Evolutionary conservation across 2,888 invertebrate species (phyloP).

Genomic region (Orthosia cruda): DNA sequence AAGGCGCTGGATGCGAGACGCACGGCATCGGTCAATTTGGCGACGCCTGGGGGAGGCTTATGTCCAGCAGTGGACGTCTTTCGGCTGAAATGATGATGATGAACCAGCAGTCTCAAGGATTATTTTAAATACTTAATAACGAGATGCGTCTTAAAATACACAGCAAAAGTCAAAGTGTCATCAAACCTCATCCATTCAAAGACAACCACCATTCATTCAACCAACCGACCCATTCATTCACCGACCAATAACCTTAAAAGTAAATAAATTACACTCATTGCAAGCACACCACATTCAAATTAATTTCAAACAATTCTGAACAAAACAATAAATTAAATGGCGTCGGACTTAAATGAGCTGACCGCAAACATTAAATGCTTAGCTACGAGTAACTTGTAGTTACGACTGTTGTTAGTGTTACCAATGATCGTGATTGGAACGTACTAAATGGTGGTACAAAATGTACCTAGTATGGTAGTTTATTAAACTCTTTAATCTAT

Average conservation of each 20-base stretch:
- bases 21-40: no score
- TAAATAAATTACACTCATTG: slow-evolving; percentile 38
- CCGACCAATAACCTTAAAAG: slow-evolving; percentile 24
- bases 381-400: slow-evolving; percentile 55
- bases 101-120: no score
- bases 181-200: neutral
- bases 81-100: no score
- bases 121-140: neutral
- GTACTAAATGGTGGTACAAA: neutral
- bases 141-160: neutral
- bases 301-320: slow-evolving; percentile 52
- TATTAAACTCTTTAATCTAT: neutral
- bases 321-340: slow-evolving; percentile 52
- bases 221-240: neutral
- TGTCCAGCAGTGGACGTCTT: no score
- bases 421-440: slow-evolving; percentile 38
- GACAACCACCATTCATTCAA: slow-evolving; percentile 9
- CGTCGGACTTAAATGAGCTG: slow-evolving; percentile 41
- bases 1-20: no score
- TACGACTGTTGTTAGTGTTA: slow-evolving; percentile 21
- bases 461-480: neutral
- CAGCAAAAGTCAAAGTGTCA: neutral
- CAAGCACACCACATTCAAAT: slow-evolving; percentile 44
- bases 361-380: slow-evolving; percentile 60
- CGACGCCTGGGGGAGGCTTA: no score